These are phyloP conservation scores for Drosophila formosana DNA, from an alignment of 2,888 invertebrate species.

Conservation along the genomic window DNA sequence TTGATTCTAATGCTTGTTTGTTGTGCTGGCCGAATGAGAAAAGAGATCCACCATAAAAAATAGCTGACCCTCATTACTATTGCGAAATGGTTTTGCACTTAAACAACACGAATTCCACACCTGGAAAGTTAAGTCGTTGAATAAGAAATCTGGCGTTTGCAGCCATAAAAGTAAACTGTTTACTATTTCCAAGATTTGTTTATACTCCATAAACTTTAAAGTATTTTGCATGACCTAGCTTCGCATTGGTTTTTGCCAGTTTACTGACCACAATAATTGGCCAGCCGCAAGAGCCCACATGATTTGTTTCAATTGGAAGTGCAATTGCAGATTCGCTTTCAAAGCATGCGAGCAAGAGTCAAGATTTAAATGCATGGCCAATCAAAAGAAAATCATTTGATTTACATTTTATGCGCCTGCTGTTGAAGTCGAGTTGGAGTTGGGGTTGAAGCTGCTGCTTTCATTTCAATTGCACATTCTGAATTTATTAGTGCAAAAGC, in stretches of 20 bases:
- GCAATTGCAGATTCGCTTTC: conserved; percentile 24
- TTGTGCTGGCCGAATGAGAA: neutral
- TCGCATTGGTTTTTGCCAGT: neutral
- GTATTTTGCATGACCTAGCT: neutral
- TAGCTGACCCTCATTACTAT: neutral
- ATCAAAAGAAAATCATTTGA: conserved; percentile 55
- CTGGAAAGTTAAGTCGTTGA: neutral
- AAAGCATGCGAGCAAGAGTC: neutral
- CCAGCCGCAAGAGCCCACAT: conserved; percentile 6
- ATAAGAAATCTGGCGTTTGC: neutral
- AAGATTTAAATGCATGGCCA: conserved; percentile 34
- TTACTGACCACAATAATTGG: conserved; percentile 32
- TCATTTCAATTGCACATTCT: conserved; percentile 65
- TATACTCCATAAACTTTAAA: neutral
- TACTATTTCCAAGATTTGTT: conserved; percentile 1
- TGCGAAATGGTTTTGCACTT: neutral
- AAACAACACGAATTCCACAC: neutral
- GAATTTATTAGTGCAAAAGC: conserved; percentile 62
- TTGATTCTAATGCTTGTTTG: neutral
- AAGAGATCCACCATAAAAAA: neutral
- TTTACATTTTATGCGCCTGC: conserved; percentile 66
- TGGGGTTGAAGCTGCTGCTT: conserved; percentile 38
- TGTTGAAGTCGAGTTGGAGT: conserved; percentile 31
- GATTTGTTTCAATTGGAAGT: conserved; percentile 28
- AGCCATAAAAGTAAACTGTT: neutral